Conservation (phyloP, 1,140 invertebrate species). For the Diploscapter pachys region DNA sequence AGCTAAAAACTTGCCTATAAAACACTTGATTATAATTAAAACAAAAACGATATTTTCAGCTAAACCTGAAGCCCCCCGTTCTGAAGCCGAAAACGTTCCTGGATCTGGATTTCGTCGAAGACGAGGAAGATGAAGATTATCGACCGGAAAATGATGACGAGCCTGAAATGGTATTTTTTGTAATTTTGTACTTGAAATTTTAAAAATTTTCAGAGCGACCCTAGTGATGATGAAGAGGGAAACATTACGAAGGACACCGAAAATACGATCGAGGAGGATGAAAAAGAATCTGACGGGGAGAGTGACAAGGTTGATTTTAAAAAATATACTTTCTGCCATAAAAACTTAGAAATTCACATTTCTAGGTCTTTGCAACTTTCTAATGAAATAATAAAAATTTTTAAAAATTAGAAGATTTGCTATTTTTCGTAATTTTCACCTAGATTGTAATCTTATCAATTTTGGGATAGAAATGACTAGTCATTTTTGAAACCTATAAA, state of each 20-base stretch:
- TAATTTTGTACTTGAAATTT: background rate
- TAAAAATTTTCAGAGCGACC: background rate
- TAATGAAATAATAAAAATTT: background rate
- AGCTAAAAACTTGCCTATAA: too few relatives aligned
- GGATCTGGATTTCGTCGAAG: constrained; percentile 14
- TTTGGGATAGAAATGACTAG: background rate
- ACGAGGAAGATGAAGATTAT: constrained; percentile 20
- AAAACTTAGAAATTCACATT: background rate
- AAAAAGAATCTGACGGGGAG: constrained; percentile 38
- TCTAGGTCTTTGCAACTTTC: background rate
- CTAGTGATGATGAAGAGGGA: background rate
- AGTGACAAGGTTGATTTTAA: constrained; percentile 37
- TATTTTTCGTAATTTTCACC: background rate
- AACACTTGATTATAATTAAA: background rate
- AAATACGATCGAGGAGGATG: constrained; percentile 32
- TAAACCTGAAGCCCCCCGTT: constrained; percentile 4
- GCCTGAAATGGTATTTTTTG: background rate
- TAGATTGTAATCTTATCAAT: constrained; percentile 1
- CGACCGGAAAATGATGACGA: background rate
- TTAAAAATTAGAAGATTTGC: background rate
- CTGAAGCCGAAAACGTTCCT: constrained; percentile 13
- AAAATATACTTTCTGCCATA: constrained; percentile 8
- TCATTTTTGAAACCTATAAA: too few relatives aligned
- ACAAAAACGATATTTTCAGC: background rate
- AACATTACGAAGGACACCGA: constrained; percentile 3